Base-by-base conservation (phyloP, 2,113 vertebrate genomes). In the Ptilorrhoa leucosticta region DNA sequence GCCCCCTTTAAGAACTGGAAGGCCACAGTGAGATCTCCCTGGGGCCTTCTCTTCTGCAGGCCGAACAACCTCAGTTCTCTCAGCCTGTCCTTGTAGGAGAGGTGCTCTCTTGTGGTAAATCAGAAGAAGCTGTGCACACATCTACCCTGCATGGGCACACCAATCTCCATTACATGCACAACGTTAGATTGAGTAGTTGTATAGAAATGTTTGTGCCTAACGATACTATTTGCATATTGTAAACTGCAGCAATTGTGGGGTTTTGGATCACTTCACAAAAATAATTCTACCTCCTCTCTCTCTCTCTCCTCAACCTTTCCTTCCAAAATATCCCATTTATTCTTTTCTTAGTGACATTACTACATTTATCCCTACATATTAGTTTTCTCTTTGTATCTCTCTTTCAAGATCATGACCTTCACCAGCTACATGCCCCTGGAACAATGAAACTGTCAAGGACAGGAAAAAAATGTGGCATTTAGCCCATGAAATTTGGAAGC, bases 401-500 rank as follows among this genome's bases (percentile, higher is more conserved):
- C 28, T 63, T 88, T 88, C 87, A 88, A 40, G 65, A 79, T 57
- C 48, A 45, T 15, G 31, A 79, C 50, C 53, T 50, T 45, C 44
- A 84, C 27, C 18, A 57, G 22, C 37, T 83, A 35, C 13, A 24
- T 50, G 76, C 23, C 24, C 42, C 44, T 50, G 69, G 16, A 94
- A 95, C 73, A 97, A 76, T 23, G 24, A 53, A 85, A 72, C 58
- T 77, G 50, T 58, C 72, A 71, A 60, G 2, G 11, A 37, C n/a
- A 64, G 28, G 51, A 63, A 51, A 83, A 87, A 96, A 83, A 75
- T 9, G 28, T 72, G 83, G 60, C 80, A 82, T 72, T 66, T 76
- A 81, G 76, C 76, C 56, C n/a, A 42, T 15, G 6, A 82, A 83
- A 79, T 89, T 64, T 92, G 68, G 80, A 84, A 93, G 57, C 35